These are phyloP conservation scores for Sternotherus odoratus DNA, from an alignment of 2,797 vertebrate genomes.

Conservation along the genomic window DNA sequence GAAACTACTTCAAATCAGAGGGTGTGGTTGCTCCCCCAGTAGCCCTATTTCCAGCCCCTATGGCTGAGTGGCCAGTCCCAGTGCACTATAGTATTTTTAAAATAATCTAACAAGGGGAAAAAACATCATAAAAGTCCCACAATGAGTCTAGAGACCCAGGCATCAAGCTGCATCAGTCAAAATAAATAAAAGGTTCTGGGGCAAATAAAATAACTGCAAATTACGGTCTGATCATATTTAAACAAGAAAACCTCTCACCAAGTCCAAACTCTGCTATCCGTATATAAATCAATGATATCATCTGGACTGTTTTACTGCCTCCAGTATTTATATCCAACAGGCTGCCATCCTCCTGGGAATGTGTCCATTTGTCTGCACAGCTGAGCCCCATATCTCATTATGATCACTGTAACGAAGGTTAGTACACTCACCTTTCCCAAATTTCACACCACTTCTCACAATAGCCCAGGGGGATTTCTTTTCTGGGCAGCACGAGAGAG, in stretches of 20 bases:
- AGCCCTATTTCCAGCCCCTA: no score
- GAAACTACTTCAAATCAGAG: no score
- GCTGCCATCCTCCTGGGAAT: slow-evolving; percentile 22
- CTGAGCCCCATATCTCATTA: slow-evolving; percentile 34
- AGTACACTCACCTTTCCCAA: slow-evolving; percentile 77
- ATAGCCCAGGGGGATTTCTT: slow-evolving; percentile 79
- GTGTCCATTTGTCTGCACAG: slow-evolving; percentile 23
- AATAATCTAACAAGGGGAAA: neutral
- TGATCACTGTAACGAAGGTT: neutral
- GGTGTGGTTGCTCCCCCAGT: no score
- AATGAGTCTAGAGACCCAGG: neutral
- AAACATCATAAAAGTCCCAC: neutral
- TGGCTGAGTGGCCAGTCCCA: neutral
- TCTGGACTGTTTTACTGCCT: slow-evolving; percentile 30
- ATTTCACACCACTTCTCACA: slow-evolving; percentile 76
- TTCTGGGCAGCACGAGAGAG: slow-evolving; percentile 41
- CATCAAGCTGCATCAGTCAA: neutral
- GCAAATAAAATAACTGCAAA: slow-evolving; percentile 22
- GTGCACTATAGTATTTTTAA: neutral
- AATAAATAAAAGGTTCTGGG: neutral
- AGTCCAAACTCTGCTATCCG: slow-evolving; percentile 37
- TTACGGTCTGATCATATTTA: slow-evolving; percentile 34
- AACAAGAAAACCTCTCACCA: slow-evolving; percentile 43
- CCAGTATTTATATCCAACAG: slow-evolving; percentile 27
- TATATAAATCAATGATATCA: slow-evolving; percentile 52